Base-by-base conservation (phyloP, 2,888 invertebrate species). In the Leptinotarsa haldemani region DNA sequence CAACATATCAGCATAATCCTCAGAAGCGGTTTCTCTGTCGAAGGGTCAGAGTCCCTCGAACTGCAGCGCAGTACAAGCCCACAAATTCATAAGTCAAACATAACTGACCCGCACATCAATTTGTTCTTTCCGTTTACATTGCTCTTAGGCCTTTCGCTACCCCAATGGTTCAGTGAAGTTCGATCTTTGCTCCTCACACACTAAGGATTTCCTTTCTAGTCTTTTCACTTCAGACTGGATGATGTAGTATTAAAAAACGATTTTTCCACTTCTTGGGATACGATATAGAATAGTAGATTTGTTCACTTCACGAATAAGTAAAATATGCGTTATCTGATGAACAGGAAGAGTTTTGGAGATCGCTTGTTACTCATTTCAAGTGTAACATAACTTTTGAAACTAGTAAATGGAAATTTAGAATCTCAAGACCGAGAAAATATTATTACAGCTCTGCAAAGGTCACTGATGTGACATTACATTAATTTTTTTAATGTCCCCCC, bases 31-130 rank as follows among this genome's bases (percentile, higher is more conserved):
- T 61, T 40, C 30, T n/a, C 20, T 30, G 16, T 1, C 7, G 30
- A 30, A 15, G 61, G 16, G 25, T n/a, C 16, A 40, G 3, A 65
- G 52, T 18, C 22, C 20, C 22, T 46, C 30, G 56, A 52, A 64
- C 65, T 46, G 16, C 64, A 61, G 64, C 68, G 53, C 40, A 53
- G 67, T 72, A 20, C 64, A 52, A 68, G 22, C 50, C 52, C 61
- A 7, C 16, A 63, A 53, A 67, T 63, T 50, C 61, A 67, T 71
- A 71, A 63, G 67, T 67, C 68, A 63, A 63, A 68, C 63, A 22
- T 72, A 69, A 73, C 73, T 73, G 73, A 69, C 73, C 68, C 65
- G 48, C 65, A 65, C 65, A 64, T 65, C 63, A 48, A 61, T 53
- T 63, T 46, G 13, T 46, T 52, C 25, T 67, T 63, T 30, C 12